Conservation (phyloP, 2,888 invertebrate genomes). For the Sesia apiformis region DNA sequence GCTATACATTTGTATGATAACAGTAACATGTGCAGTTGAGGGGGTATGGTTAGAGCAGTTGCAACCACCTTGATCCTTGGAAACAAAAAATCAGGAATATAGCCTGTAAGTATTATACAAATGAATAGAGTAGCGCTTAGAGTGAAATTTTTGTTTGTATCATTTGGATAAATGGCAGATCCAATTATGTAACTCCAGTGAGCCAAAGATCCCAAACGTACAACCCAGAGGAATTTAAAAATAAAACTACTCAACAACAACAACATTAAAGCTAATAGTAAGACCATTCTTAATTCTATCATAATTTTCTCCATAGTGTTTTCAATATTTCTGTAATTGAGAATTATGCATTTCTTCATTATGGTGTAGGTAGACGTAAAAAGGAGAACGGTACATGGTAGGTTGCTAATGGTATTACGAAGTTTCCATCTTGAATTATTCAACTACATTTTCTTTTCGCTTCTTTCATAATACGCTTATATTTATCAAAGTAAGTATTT, state of each 20-base stretch:
- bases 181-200: conserved; percentile 20
- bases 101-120: conserved; percentile 25
- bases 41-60: conserved; percentile 36
- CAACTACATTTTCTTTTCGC: too few relatives aligned
- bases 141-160: conserved; percentile 17
- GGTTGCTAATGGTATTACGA: too few relatives aligned
- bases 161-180: conserved; percentile 23
- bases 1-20: conserved; percentile 26
- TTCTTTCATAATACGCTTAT: too few relatives aligned
- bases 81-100: conserved; percentile 29
- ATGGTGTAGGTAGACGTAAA: too few relatives aligned
- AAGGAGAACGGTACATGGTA: too few relatives aligned
- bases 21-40: conserved; percentile 42
- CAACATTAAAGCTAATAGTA: background rate
- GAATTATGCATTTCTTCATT: too few relatives aligned
- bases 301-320: background rate
- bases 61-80: conserved; percentile 30
- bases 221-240: background rate
- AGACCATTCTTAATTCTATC: background rate
- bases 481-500: too few relatives aligned
- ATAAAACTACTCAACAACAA: background rate
- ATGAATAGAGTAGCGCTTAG: conserved; percentile 25
- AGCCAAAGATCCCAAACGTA: conserved; percentile 5
- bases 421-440: too few relatives aligned
- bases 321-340: too few relatives aligned